Evolutionary conservation across 2,797 vertebrate genomes (phyloP).

Genomic region (Heterohyrax brucei): DNA sequence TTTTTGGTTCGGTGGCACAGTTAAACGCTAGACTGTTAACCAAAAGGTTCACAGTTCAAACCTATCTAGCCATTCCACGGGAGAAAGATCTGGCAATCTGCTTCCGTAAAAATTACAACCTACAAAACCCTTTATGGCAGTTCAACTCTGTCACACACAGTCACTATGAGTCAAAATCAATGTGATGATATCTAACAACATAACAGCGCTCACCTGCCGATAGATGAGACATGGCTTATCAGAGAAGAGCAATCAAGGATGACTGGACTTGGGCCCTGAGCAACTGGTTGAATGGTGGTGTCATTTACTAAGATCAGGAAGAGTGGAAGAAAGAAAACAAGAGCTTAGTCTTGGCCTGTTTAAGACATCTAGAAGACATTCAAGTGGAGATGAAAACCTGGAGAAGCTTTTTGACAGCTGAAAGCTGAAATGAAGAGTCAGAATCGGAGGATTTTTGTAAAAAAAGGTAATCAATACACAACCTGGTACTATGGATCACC

Average conservation of each 20-base stretch:
- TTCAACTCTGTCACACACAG: no score
- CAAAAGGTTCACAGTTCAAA: background rate
- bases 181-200: background rate
- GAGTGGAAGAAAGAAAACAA: background rate
- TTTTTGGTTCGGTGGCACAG: no score
- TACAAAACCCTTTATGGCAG: no score
- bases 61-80: background rate
- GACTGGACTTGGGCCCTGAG: background rate
- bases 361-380: constrained; percentile 1
- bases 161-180: background rate
- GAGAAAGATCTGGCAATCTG: background rate
- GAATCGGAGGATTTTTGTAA: background rate
- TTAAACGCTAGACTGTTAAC: background rate
- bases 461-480: constrained; percentile 5
- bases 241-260: background rate
- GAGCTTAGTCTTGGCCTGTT: background rate
- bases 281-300: constrained; percentile 15
- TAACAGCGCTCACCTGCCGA: background rate
- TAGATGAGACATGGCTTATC: background rate
- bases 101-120: no score
- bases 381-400: background rate
- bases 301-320: background rate
- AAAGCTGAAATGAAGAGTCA: background rate
- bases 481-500: background rate
- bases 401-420: constrained; percentile 20